phyloP scores from a whole-genome alignment of 2,113 vertebrate species.

The Epinephelus fuscoguttatus region DNA sequence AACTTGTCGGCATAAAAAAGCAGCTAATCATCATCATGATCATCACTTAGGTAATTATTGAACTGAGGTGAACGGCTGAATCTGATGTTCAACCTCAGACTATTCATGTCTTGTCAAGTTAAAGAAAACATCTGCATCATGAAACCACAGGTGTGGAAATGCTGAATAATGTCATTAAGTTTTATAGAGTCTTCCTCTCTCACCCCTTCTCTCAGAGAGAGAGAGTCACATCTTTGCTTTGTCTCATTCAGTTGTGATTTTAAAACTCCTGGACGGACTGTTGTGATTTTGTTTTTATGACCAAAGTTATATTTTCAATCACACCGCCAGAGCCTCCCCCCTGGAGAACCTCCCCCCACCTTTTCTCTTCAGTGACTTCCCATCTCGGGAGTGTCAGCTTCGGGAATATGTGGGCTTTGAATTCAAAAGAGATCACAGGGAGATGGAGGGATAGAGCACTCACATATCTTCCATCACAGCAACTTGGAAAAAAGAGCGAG shows the following conservation, averaged over 20 bases:
- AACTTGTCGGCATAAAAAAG: neutral
- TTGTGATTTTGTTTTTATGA: constrained; percentile 22
- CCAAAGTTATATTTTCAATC: constrained; percentile 54
- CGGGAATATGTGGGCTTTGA: constrained; percentile 36
- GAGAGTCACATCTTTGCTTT: constrained; percentile 22
- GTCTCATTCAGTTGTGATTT: constrained; percentile 9
- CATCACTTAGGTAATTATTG: constrained; percentile 26
- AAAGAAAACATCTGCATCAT: constrained; percentile 75
- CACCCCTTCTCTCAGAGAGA: neutral
- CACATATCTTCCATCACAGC: constrained; percentile 32
- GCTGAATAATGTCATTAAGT: neutral
- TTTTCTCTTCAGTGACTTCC: constrained; percentile 25
- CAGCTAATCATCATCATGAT: constrained; percentile 25
- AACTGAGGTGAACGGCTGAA: constrained; percentile 5
- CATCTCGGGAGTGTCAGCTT: constrained; percentile 1
- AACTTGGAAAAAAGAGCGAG: neutral
- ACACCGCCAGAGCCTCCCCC: constrained; percentile 21
- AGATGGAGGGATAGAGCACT: constrained; percentile 31
- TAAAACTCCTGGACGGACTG: constrained; percentile 9
- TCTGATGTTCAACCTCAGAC: constrained; percentile 9
- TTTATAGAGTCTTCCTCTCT: constrained; percentile 9
- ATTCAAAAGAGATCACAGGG: constrained; percentile 40
- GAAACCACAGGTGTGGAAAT: constrained; percentile 62
- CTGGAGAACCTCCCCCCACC: neutral
- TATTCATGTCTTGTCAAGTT: constrained; percentile 32